Evolutionary conservation across 2,797 vertebrate species (phyloP).

Genomic region (Poecilia picta): DNA sequence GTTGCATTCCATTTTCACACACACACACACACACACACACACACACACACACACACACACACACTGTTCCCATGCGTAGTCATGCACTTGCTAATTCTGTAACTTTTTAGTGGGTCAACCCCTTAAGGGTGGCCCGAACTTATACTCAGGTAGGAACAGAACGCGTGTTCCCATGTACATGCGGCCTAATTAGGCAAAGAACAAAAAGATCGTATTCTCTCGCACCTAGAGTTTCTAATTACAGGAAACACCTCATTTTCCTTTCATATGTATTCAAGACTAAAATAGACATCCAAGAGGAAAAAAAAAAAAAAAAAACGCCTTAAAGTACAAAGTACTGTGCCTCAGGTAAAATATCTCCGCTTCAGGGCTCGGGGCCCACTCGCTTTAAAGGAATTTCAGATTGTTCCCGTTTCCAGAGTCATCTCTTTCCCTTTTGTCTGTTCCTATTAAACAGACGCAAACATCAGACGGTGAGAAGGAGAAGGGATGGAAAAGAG

Average conservation of each 20-base stretch:
- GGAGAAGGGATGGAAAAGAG: slow-evolving; percentile 9
- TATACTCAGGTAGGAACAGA: slow-evolving; percentile 72
- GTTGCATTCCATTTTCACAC: slow-evolving; percentile 34
- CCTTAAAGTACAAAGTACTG: slow-evolving; percentile 73
- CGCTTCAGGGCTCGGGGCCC: slow-evolving; percentile 64
- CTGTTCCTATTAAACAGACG: slow-evolving; percentile 43
- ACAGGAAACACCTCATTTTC: slow-evolving; percentile 77
- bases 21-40: too few species aligned
- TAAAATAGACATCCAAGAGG: slow-evolving; percentile 68
- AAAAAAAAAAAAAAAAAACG: slow-evolving; percentile 29
- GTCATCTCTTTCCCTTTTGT: slow-evolving; percentile 39
- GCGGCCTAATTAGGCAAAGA: slow-evolving; percentile 76
- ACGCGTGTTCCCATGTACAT: slow-evolving; percentile 71
- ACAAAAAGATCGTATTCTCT: slow-evolving; percentile 74
- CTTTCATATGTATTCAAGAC: slow-evolving; percentile 80
- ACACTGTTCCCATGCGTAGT: background rate
- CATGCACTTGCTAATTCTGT: slow-evolving; percentile 19
- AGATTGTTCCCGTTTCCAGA: slow-evolving; percentile 36
- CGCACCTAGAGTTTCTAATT: slow-evolving; percentile 74
- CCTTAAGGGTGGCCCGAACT: slow-evolving; percentile 76
- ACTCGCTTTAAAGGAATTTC: slow-evolving; percentile 50
- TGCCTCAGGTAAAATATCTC: slow-evolving; percentile 73
- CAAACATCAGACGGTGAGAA: slow-evolving; percentile 20
- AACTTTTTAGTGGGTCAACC: slow-evolving; percentile 79
- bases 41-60: slow-evolving; percentile 5